Evolutionary conservation across 2,888 invertebrate genomes (phyloP), one percentile per base, ranked within the genome.

Genomic region (Plagodis dolabraria): DNA sequence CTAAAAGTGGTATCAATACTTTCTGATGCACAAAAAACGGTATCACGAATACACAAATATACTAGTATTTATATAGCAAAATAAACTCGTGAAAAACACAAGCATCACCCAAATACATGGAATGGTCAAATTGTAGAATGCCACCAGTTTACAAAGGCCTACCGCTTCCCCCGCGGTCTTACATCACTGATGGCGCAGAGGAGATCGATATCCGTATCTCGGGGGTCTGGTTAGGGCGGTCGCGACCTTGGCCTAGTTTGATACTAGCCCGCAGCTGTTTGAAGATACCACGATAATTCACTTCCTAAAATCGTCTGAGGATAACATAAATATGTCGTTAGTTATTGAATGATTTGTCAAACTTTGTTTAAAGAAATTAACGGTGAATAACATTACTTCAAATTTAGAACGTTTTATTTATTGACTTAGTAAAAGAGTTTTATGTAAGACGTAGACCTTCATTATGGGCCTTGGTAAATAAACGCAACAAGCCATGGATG

Each of bases 181-280:
- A 63, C 59, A 60, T 60, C 53, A 65, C 55, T 54, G 57, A 42
- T 43, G 54, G 46, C 60, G 49, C 60, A 65, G 67, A 63, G 75
- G 76, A 76, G 76, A 61, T 65, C 60, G 59, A 67, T 70, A 56
- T 70, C 70, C 68, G 68, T 72, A 74, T 74, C 74, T 66, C 67
- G 68, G 76, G 76, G 87, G 79, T 79, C 86, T 76, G 64, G 71
- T 67, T 72, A 70, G 45, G 65, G 65, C 81, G 83, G 87, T 67
- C 64, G 69, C 70, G 82, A 82, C 90, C 90, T 90, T 90, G 90
- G 86, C 89, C 89, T 72, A 89, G 71, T 83, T 87, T 77, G 86
- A 86, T 88, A 76, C 79, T 74, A 72, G 76, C 58, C 72, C 70
- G 75, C 82, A 77, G 76, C 78, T 77, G 75, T 73, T 69, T 62